A percentile compares a stretch with the other conserved stretches of the same genome.
Conservation (phyloP, 2,113 vertebrate species). For the Amazona guildingii region DNA sequence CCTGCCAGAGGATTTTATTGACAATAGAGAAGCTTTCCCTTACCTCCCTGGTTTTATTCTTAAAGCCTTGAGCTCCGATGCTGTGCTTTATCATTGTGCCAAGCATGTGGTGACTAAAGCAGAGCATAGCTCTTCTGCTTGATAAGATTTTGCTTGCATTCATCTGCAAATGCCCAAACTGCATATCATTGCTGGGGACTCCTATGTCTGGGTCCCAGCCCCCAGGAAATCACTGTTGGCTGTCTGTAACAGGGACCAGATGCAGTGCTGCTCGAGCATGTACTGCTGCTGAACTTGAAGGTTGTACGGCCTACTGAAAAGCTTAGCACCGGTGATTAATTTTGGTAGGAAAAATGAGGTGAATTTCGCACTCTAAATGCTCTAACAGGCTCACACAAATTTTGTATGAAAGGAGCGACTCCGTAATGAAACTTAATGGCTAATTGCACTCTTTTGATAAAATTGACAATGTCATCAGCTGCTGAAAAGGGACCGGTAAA, state of each 20-base stretch:
- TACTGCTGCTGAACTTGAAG: neutral
- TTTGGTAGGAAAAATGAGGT: neutral
- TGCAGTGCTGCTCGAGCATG: rapidly evolving
- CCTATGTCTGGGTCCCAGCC: rapidly evolving
- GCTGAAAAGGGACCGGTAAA: neutral
- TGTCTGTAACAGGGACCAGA: neutral
- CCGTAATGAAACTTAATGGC: constrained; percentile 22
- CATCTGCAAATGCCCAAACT: neutral
- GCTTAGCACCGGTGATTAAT: rapidly evolving
- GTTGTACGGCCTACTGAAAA: rapidly evolving
- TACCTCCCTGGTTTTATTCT: neutral
- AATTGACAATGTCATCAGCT: neutral
- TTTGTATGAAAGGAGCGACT: neutral
- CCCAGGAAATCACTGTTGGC: rapidly evolving
- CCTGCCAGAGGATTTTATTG: rapidly evolving
- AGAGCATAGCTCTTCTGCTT: neutral
- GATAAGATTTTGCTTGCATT: rapidly evolving
- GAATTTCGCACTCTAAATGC: neutral
- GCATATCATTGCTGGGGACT: neutral
- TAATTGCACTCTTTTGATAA: constrained; percentile 43
- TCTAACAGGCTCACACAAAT: neutral
- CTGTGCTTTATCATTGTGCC: rapidly evolving
- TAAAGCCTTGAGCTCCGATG: neutral
- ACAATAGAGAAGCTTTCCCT: neutral
- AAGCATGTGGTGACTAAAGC: neutral